Base-by-base conservation (phyloP, 2,888 invertebrate genomes). In the Drosophila suboccidentalis region DNA sequence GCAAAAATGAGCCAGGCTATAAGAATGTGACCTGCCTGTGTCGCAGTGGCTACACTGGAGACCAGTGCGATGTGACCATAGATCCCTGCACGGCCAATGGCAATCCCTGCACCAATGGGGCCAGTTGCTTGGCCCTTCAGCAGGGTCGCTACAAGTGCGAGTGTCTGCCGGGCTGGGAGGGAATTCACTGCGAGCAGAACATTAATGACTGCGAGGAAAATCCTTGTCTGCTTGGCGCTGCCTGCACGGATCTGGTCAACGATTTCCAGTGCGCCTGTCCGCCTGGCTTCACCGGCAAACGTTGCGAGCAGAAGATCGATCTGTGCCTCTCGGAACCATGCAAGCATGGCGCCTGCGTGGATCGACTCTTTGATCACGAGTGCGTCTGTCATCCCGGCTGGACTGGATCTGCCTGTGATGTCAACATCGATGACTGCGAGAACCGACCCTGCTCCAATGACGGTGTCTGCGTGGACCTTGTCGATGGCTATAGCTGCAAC, bases 151-250 rank as follows among this genome's bases (percentile, higher is more conserved):
- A 96, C 92, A 96, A 97, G 92, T 99, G 99, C 91, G 97, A 98
- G 92, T 99, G 99, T 92, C 94, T 97, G 59, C 96, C 98, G 19
- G 99, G 99, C 43, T 99, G 99, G 99, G 98, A 98, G 92, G 99
- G 99, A 68, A 96, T 97, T 84, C 96, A 96, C 70, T 99, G 99
- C 92, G 98, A 98, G 91, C 94, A 94, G n/a, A 98, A 98, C 91
- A 97, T 95, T 73, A 96, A 99, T 90, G 98, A 99, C 90, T 99
- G 98, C 92, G 96, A 97, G 6, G 98, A 98, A 92, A 96, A 96
- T 78, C 98, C 98, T 29, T 98, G 98, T 91, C 94, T 98, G 1
- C 93, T 99, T 29, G 97, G 96, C 1, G 96, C 98, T 1, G 97
- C 97, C 80, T 99, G 99, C 92, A 98, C 98, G 0, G 99, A 99